These are phyloP conservation scores for Phenganax marumi DNA, from an alignment of 92 coral and sea anemone species.

Conservation along the genomic window DNA sequence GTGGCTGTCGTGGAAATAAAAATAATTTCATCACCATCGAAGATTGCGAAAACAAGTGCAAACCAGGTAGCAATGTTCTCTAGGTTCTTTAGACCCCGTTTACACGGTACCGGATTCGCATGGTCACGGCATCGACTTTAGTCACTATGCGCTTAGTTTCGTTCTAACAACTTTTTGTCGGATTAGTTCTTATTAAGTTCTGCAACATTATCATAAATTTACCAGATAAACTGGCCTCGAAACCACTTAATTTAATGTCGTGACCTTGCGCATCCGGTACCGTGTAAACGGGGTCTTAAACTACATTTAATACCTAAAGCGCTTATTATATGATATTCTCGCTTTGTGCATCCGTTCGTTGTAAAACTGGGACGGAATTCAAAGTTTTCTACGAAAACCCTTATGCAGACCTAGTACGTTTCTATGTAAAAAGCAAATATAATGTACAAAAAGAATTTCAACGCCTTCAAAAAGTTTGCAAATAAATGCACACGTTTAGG, in stretches of 20 bases:
- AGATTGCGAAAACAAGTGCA: background rate
- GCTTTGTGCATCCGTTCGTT: background rate
- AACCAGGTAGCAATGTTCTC: too few species aligned
- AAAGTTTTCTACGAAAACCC: background rate
- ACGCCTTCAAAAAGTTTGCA: background rate
- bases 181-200: too few species aligned
- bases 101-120: too few species aligned
- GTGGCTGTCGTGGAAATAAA: conserved; percentile 2
- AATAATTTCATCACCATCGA: background rate
- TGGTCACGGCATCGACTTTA: too few species aligned
- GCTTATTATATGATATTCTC: background rate
- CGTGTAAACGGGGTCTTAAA: too few species aligned
- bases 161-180: too few species aligned
- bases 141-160: too few species aligned
- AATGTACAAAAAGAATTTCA: background rate
- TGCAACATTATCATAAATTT: too few species aligned
- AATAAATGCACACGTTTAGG: background rate
- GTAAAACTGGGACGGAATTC: background rate
- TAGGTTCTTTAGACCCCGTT: too few species aligned
- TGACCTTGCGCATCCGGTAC: too few species aligned
- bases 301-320: background rate
- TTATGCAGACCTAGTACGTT: background rate
- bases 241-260: too few species aligned
- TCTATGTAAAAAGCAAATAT: background rate
- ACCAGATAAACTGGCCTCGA: too few species aligned